phyloP scores from a whole-genome alignment of 2,888 invertebrate species.

The Automeris io region DNA sequence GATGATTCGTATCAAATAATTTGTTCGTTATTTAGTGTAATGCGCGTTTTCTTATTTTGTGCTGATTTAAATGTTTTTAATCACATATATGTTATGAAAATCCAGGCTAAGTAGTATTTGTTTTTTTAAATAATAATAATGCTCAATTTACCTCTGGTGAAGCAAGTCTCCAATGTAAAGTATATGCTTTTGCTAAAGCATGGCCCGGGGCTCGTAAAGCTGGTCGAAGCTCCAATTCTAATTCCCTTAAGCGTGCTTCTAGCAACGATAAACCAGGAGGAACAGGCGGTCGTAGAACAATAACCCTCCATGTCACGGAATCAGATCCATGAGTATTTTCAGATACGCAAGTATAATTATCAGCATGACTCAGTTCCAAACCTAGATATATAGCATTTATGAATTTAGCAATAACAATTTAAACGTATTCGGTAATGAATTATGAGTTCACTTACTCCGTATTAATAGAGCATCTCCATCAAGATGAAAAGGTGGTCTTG shows the following conservation, averaged over 20 bases:
- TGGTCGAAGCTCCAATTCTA: conserved; percentile 59
- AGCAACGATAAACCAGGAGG: conserved; percentile 81
- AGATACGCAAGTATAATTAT: conserved; percentile 88
- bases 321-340: conserved; percentile 91
- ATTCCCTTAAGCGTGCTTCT: conserved; percentile 57
- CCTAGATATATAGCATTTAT: conserved; percentile 48
- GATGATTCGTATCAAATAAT: too few relatives aligned
- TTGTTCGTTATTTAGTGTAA: too few relatives aligned
- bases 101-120: too few relatives aligned
- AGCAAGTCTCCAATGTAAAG: conserved; percentile 81
- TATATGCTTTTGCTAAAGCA: conserved; percentile 76
- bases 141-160: conserved; percentile 80
- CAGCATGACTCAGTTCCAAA: conserved; percentile 82
- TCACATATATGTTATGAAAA: too few relatives aligned
- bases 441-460: conserved; percentile 67
- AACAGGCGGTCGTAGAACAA: conserved; percentile 85
- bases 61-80: too few relatives aligned
- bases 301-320: conserved; percentile 86
- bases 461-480: conserved; percentile 82
- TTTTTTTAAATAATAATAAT: conserved; percentile 32
- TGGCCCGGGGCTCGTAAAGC: conserved; percentile 56
- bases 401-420: background rate
- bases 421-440: background rate
- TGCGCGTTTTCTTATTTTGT: too few relatives aligned
- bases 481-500: conserved; percentile 79